Conservation (phyloP, 2,113 vertebrate genomes). For the Nipponia nippon region DNA sequence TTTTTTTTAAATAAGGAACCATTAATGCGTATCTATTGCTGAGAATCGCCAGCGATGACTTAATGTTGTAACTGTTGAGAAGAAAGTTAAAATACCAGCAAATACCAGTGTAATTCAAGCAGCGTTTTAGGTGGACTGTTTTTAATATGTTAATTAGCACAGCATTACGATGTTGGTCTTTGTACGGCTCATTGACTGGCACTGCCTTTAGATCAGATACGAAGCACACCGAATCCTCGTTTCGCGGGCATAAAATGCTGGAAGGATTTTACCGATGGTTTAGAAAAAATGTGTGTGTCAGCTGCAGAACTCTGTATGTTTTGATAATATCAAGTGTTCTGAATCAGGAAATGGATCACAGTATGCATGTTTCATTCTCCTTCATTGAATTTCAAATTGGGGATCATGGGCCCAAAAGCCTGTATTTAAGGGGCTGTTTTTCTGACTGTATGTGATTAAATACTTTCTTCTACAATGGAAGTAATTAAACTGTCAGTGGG, state of each 20-base stretch:
- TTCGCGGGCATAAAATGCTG: background rate
- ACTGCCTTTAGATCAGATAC: background rate
- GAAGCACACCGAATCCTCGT: background rate
- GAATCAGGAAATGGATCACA: slow-evolving; percentile 43
- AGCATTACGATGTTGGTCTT: background rate
- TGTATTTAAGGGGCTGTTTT: slow-evolving; percentile 12
- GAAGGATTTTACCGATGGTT: background rate
- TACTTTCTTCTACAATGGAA: slow-evolving; percentile 32
- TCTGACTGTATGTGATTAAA: slow-evolving; percentile 38
- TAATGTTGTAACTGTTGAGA: background rate
- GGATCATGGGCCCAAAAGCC: background rate
- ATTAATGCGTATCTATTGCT: background rate
- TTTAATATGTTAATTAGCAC: background rate
- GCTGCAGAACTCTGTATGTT: slow-evolving; percentile 36
- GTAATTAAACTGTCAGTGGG: slow-evolving; percentile 47
- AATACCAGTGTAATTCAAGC: slow-evolving; percentile 44
- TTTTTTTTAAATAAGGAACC: background rate
- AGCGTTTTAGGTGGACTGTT: background rate
- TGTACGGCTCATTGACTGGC: background rate
- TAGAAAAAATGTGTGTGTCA: slow-evolving; percentile 53
- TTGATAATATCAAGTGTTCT: slow-evolving; percentile 56
- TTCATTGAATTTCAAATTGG: slow-evolving; percentile 53
- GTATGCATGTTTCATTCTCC: slow-evolving; percentile 15
- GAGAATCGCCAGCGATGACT: background rate
- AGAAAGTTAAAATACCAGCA: slow-evolving; percentile 43